phyloP scores from a whole-genome alignment of 2,797 vertebrate species.

The Galagoides demidoff region DNA sequence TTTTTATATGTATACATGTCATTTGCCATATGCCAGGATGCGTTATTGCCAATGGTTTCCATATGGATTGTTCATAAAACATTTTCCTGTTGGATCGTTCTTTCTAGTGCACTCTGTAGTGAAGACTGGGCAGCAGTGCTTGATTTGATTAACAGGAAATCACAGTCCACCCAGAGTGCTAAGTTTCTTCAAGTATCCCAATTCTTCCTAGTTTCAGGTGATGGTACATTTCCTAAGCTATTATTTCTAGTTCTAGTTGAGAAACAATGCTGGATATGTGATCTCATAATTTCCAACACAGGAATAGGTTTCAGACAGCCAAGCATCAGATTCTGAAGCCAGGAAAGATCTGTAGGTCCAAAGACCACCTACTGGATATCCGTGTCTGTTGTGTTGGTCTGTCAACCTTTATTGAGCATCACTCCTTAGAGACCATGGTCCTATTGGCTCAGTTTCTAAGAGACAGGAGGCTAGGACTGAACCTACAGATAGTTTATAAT shows the following conservation, averaged over 20 bases:
- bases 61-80: slow-evolving; percentile 39
- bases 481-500: not conserved
- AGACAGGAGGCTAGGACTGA: not conserved
- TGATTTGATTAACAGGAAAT: slow-evolving; percentile 40
- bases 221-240: slow-evolving; percentile 19
- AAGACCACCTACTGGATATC: not conserved
- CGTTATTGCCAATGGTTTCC: slow-evolving; percentile 59
- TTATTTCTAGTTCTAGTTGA: slow-evolving; percentile 32
- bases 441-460: not conserved
- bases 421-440: not conserved
- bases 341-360: not conserved
- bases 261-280: not conserved
- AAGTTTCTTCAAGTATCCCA: not conserved
- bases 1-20: slow-evolving; percentile 58
- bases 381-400: not conserved
- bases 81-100: slow-evolving; percentile 30
- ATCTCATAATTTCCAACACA: not conserved
- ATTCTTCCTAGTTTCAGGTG: not conserved
- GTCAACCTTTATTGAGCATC: not conserved
- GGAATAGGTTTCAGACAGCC: not conserved
- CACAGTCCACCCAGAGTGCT: not conserved
- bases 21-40: slow-evolving; percentile 37
- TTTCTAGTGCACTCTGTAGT: not conserved
- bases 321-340: slow-evolving; percentile 4
- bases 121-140: slow-evolving; percentile 16